Percentiles rank a stretch among this genome's conserved stretches.
Conservation (phyloP, 2,888 invertebrate genomes). For the Cremastinae sp. region DNA sequence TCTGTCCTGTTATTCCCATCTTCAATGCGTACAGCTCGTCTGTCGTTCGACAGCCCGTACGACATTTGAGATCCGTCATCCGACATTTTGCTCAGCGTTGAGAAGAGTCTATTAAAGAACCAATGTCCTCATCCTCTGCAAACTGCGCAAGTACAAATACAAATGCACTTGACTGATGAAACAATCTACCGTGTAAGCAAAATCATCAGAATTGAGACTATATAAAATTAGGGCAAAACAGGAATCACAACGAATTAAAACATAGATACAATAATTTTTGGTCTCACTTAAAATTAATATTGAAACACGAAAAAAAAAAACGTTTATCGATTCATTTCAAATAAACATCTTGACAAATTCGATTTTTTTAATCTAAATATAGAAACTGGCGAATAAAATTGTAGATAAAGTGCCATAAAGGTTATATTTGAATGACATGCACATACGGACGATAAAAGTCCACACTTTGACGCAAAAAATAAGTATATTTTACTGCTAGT, state of each 20-base stretch:
- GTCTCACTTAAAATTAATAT: no score
- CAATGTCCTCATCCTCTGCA: conserved; percentile 45
- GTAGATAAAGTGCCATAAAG: conserved; percentile 3
- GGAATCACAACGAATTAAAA: no score
- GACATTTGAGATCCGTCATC: conserved; percentile 69
- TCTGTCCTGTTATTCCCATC: conserved; percentile 63
- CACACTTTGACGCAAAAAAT: not conserved
- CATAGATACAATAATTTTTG: no score
- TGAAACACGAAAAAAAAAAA: no score
- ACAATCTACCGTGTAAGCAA: not conserved
- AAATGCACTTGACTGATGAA: not conserved
- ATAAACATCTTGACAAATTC: not conserved
- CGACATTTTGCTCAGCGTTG: conserved; percentile 70
- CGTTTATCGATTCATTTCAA: no score
- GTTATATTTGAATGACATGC: conserved; percentile 6
- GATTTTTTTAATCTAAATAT: not conserved
- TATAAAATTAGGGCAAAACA: no score
- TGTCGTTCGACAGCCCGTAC: conserved; percentile 69
- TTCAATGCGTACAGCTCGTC: conserved; percentile 69
- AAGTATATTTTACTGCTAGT: not conserved
- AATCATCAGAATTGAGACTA: no score
- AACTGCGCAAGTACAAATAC: not conserved
- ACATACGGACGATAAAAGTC: not conserved
- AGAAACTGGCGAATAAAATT: conserved; percentile 4
- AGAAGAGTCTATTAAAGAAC: not conserved